Evolutionary conservation across 2,797 vertebrate species (phyloP), one percentile per base, ranked within the genome.

Genomic region (Cygnus olor): DNA sequence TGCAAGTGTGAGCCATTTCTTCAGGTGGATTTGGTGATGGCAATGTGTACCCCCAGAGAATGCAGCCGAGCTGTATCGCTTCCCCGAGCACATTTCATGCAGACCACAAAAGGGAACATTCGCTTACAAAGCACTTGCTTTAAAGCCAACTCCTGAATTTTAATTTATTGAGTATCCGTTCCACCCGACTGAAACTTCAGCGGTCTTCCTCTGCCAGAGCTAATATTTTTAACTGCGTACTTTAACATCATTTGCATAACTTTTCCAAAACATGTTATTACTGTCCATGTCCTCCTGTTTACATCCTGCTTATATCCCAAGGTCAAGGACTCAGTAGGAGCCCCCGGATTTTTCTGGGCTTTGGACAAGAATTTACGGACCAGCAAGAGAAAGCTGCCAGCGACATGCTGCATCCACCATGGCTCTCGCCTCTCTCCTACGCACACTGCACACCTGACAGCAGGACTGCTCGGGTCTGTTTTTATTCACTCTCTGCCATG

Each of bases 41-140:
- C 74, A 54, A 2, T 0, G 11, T 6, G 45, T 36, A 4, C n/a
- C 56, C 19, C 60, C 2, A 20, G 3, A 69, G 69, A 28, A 72
- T 17, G 27, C 2, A 9, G 10, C 78, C n/a, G 66, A 70, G 78
- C 79, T 87, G 18, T 30, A 34, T 82, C 71, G 18, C 61, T 85
- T 77, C 84, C 57, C 28, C 0, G 6, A 85, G 89, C 81, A 47
- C 71, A 71, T 90, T 85, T 61, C 94, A 53, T 4, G 2, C 76
- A 0, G 0, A 78, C 91, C 83, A 87, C 90, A 80, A 74, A 95
- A 91, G 22, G 71, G 61, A 95, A 42, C 61, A 36, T 76, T 88
- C 93, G 94, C 95, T 96, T 90, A 92, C 91, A 92, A 92, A 95
- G 91, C 86, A 89, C 27, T 54, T 56, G 88, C 20, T 92, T 51